These are phyloP conservation scores for Pseudomyrmex flavicornis DNA, from an alignment of 1,140 invertebrate species.

Conservation along the genomic window DNA sequence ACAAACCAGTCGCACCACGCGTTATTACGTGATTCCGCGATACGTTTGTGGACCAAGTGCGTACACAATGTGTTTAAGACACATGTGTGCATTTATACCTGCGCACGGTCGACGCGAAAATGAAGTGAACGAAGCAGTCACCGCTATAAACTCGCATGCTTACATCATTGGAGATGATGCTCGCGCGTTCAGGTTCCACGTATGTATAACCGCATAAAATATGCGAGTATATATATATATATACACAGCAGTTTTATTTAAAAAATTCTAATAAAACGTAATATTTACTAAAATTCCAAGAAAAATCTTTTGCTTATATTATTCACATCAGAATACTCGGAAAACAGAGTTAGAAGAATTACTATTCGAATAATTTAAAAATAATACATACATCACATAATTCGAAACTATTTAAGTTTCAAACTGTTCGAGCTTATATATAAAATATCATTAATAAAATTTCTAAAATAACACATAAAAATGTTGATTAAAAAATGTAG, in stretches of 20 bases:
- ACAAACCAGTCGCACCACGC: not conserved
- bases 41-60: not conserved
- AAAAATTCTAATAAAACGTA: not conserved
- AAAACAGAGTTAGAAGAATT: not conserved
- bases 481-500: too few species aligned
- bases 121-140: constrained; percentile 70
- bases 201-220: constrained; percentile 2
- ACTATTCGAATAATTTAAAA: not conserved
- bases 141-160: constrained; percentile 78
- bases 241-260: not conserved
- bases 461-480: too few species aligned
- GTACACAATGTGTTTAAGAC: not conserved
- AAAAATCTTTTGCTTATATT: not conserved
- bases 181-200: constrained; percentile 50
- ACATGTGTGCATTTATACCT: constrained; percentile 46
- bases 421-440: too few species aligned
- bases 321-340: not conserved
- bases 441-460: too few species aligned
- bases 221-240: too few species aligned
- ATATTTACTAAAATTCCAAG: not conserved
- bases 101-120: constrained; percentile 2
- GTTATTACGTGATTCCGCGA: not conserved
- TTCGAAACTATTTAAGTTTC: not conserved
- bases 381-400: not conserved
- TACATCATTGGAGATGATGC: constrained; percentile 73